Evolutionary conservation across 2,888 invertebrate genomes (phyloP), one percentile per base, ranked within the genome.

Genomic region (Cordilura impudica): DNA sequence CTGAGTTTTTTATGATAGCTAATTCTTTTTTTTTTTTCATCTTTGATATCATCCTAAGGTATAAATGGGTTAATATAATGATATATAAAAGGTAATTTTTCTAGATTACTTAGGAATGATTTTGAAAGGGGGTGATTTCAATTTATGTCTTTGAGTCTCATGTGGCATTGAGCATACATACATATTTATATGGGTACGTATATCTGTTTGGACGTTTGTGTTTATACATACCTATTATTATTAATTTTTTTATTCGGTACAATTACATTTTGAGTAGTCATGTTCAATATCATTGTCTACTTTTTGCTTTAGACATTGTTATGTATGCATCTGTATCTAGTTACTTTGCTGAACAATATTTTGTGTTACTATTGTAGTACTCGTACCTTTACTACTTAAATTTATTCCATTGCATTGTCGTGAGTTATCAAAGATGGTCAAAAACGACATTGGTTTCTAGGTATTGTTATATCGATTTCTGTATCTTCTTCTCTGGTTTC

Each of bases 401-500:
- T 78, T 78, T 81, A 81, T 81, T 78, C 81, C 73, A 72, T 45
- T 66, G 66, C 66, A 67, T 56, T 75, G 79, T 81, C 78, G 78
- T 78, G 78, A 76, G 76, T 72, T 79, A 81, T 81, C 81, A 81
- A 78, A 78, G 78, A 78, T 81, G 78, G 78, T 78, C 73, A 81
- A 75, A 72, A 78, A 43, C 67, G 69, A 70, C 67, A 67, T 65
- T 29, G 61, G 43, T 63, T 67, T 71, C 54, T 35, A 66, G 35
- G 16, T 75, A 75, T 63, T 72, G 26, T 72, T 45, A 58, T 72
- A 75, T 72, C 56, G 75, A 79, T 79, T 72, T 61, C 71, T 54
- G 61, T 56, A 60, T 23, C n/a, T n/a, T n/a, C n/a, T n/a, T n/a
- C n/a, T 43, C 10, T n/a, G 21, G 14, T 18, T 21, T 21, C 26